These are phyloP conservation scores for Glyphotaelius pellucidus DNA, from an alignment of 2,888 invertebrate genomes.

Conservation along the genomic window DNA sequence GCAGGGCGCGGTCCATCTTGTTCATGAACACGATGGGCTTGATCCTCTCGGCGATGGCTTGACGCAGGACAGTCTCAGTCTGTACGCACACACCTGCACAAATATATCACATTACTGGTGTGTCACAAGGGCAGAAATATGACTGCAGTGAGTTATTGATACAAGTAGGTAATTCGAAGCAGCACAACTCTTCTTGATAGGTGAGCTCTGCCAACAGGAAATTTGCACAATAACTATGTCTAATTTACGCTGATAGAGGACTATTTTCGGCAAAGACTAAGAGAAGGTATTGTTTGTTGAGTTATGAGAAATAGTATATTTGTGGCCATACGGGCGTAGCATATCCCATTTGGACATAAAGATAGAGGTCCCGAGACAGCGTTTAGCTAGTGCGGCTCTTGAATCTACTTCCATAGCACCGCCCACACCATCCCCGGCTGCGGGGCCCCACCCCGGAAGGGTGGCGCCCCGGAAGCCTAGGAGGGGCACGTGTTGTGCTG, in stretches of 20 bases:
- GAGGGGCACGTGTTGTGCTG: constrained; percentile 67
- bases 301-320: background rate
- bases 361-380: constrained; percentile 89
- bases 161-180: no score
- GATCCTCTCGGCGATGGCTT: constrained; percentile 99
- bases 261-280: no score
- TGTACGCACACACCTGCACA: constrained; percentile 98
- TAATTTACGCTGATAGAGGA: no score
- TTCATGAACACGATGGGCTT: constrained; percentile 99
- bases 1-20: constrained; percentile 99
- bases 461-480: constrained; percentile 51
- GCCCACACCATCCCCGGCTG: constrained; percentile 77
- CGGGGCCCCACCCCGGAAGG: constrained; percentile 24
- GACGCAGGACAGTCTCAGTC: constrained; percentile 99
- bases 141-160: background rate
- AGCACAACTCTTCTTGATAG: no score
- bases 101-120: constrained; percentile 59
- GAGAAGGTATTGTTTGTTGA: background rate
- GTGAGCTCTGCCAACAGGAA: no score
- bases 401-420: constrained; percentile 83
- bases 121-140: background rate
- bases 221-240: no score
- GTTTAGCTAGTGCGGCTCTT: constrained; percentile 76
- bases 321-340: constrained; percentile 79
- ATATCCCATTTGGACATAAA: constrained; percentile 84